Evolutionary conservation across 2,113 vertebrate genomes (phyloP).

Genomic region (Hemiscyllium ocellatum): DNA sequence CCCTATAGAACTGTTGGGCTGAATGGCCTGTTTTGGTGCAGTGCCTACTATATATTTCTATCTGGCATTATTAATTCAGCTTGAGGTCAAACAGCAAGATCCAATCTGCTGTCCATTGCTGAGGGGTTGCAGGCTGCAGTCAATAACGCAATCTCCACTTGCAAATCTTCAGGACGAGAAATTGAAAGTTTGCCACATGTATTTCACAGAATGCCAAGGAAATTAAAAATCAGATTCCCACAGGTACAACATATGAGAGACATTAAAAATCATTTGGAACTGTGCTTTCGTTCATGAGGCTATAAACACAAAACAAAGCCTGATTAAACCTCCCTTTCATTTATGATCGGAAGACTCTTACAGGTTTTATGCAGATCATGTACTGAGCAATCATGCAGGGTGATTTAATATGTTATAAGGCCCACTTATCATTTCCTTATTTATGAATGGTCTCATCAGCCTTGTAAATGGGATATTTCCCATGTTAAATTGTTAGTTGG

Average conservation of each 20-base stretch:
- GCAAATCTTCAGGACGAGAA: background rate
- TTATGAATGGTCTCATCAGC: background rate
- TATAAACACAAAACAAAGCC: background rate
- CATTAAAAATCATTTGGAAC: background rate
- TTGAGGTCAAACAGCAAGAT: conserved; percentile 24
- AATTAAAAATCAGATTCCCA: background rate
- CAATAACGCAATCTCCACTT: background rate
- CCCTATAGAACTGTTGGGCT: background rate
- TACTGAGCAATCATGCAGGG: background rate
- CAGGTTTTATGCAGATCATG: background rate
- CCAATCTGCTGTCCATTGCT: background rate
- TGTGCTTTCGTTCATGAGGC: background rate
- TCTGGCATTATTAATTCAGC: background rate
- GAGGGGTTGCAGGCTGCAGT: background rate
- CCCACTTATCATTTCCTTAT: background rate
- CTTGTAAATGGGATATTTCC: background rate
- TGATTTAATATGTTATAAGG: background rate
- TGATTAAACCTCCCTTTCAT: background rate
- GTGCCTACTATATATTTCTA: background rate
- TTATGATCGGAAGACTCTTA: background rate
- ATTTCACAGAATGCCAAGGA: background rate
- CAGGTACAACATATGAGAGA: background rate
- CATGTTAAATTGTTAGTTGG: background rate
- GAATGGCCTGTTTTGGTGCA: background rate
- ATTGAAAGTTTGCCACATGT: background rate